Evolutionary conservation across 2,888 invertebrate genomes (phyloP).

Genomic region (Amphipyra berbera): DNA sequence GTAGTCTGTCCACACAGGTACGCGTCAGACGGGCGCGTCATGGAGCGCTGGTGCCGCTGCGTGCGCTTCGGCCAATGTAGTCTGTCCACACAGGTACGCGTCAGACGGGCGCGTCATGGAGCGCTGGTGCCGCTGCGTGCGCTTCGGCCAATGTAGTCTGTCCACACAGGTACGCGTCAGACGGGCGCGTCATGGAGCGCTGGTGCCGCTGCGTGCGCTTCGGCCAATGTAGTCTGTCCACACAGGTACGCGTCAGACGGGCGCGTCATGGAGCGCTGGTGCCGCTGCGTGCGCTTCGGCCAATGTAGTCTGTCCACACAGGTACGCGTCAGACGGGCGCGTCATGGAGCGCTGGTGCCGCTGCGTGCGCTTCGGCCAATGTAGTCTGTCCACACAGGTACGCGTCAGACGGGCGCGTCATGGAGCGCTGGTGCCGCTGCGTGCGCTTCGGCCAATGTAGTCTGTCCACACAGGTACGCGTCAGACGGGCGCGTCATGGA

Average conservation of each 20-base stretch:
- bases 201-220: slow-evolving; percentile 97
- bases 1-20: no score
- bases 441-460: slow-evolving; percentile 96
- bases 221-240: no score
- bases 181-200: slow-evolving; percentile 97
- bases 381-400: no score
- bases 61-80: slow-evolving; percentile 96
- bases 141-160: no score
- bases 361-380: slow-evolving; percentile 95
- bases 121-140: slow-evolving; percentile 96
- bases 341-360: slow-evolving; percentile 98
- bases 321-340: no score
- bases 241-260: no score
- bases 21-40: slow-evolving; percentile 96
- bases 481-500: slow-evolving; percentile 97
- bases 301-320: no score
- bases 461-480: no score
- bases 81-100: no score
- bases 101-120: slow-evolving; percentile 97
- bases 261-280: slow-evolving; percentile 97
- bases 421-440: slow-evolving; percentile 97
- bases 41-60: slow-evolving; percentile 97
- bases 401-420: slow-evolving; percentile 96
- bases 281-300: slow-evolving; percentile 96
- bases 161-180: no score